Conservation (phyloP, 2,797 vertebrate genomes). For the Typhlichthys subterraneus region DNA sequence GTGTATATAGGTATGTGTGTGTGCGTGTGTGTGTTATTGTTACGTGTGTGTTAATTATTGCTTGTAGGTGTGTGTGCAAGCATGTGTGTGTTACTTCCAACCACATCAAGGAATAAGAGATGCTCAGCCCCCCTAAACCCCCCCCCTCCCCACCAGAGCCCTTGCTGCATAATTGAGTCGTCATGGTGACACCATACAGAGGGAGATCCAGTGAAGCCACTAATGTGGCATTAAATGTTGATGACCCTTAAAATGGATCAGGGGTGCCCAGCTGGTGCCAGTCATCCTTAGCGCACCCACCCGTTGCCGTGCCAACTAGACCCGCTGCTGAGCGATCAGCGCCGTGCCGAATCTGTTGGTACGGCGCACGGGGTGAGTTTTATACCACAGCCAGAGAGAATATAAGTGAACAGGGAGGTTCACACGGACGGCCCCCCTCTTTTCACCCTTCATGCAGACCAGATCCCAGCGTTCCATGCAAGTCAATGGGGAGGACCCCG, state of each 20-base stretch:
- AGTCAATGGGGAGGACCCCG: no score
- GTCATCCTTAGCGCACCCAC: constrained; percentile 64
- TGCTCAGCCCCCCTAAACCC: no score
- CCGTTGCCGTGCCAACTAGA: constrained; percentile 38
- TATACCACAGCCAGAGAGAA: no score
- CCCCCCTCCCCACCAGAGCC: constrained; percentile 28
- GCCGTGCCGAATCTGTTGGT: neutral
- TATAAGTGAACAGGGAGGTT: no score
- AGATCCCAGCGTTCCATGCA: no score
- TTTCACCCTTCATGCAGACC: no score
- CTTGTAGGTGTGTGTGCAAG: no score
- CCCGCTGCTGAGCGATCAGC: neutral
- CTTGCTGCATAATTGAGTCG: constrained; percentile 71
- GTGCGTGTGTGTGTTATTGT: no score
- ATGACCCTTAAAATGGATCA: constrained; percentile 73
- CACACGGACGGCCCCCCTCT: no score
- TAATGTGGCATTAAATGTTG: constrained; percentile 75
- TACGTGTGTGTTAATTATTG: no score
- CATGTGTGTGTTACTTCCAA: no score
- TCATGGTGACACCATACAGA: constrained; percentile 69
- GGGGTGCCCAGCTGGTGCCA: constrained; percentile 67
- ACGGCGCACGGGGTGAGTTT: neutral
- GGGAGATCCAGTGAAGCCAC: constrained; percentile 60
- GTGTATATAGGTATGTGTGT: no score
- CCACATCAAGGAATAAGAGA: neutral